Conservation (phyloP, 23 tunicate genomes). For the Aplidium turbinatum region DNA sequence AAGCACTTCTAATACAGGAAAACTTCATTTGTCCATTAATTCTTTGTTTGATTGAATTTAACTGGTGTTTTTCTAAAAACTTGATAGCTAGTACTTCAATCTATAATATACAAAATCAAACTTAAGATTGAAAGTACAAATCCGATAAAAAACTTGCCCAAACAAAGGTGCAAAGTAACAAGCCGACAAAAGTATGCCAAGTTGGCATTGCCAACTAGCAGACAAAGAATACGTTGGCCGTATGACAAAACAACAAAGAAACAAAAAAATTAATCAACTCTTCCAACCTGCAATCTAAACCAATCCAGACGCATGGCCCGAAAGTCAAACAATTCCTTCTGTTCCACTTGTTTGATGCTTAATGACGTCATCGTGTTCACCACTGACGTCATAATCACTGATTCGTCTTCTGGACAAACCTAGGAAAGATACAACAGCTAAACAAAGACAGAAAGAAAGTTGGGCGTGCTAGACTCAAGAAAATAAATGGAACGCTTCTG, state of each 20-base stretch:
- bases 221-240: not conserved
- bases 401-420: slow-evolving; percentile 99
- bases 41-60: too few relatives aligned
- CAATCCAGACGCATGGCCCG: slow-evolving; percentile 95
- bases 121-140: too few relatives aligned
- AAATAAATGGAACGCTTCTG: too few relatives aligned
- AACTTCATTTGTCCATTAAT: too few relatives aligned
- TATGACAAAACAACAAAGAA: not conserved
- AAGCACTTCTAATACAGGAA: too few relatives aligned
- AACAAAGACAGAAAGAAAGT: not conserved
- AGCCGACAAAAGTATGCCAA: too few relatives aligned
- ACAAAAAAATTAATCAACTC: not conserved
- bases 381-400: slow-evolving; percentile 92
- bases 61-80: too few relatives aligned
- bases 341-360: slow-evolving; percentile 91
- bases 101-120: too few relatives aligned
- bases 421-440: not conserved
- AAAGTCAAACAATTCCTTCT: slow-evolving; percentile 92
- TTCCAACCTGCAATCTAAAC: slow-evolving; percentile 87
- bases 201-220: too few relatives aligned
- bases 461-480: not conserved
- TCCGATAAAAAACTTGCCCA: too few relatives aligned
- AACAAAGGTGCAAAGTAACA: too few relatives aligned
- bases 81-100: too few relatives aligned
- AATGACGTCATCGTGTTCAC: slow-evolving; percentile 92